Percentiles rank a stretch among this genome's conserved stretches.
Conservation (phyloP, 1,140 invertebrate species). For the Thaumatotibia leucotreta region DNA sequence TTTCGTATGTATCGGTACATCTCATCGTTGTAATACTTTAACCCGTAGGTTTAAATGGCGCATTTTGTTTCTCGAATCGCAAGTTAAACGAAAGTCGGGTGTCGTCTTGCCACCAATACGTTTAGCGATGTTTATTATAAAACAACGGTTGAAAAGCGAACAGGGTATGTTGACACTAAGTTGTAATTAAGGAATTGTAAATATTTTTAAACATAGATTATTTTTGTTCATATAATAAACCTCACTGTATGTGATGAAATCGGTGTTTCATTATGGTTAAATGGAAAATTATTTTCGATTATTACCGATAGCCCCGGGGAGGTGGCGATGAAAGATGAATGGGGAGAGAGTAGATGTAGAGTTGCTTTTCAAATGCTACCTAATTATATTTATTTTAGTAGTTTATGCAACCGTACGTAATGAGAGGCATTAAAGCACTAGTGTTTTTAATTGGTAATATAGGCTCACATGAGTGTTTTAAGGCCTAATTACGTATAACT, state of each 20-base stretch:
- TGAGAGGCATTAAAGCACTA: no score
- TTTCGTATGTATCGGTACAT: background rate
- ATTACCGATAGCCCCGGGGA: no score
- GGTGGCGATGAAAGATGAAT: no score
- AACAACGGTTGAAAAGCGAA: constrained; percentile 74
- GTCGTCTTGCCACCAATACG: constrained; percentile 51
- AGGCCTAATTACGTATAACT: no score
- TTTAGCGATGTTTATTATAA: constrained; percentile 31
- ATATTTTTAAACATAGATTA: constrained; percentile 72
- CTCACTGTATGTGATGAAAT: constrained; percentile 61
- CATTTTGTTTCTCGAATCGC: background rate
- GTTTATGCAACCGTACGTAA: no score
- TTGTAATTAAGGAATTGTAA: constrained; percentile 68
- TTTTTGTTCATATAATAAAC: constrained; percentile 75
- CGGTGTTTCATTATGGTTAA: constrained; percentile 27
- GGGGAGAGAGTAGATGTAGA: no score
- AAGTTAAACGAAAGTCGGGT: constrained; percentile 13
- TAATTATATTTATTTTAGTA: no score
- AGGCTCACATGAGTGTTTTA: no score
- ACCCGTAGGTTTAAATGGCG: background rate
- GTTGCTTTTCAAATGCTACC: no score
- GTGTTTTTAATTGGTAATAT: no score
- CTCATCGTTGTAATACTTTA: background rate
- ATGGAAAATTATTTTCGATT: background rate
- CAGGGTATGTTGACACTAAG: constrained; percentile 72